A percentile compares a stretch with the other conserved stretches of the same genome.
These are phyloP conservation scores for Melolontha melolontha DNA, from an alignment of 2,888 invertebrate species.

Conservation along the genomic window DNA sequence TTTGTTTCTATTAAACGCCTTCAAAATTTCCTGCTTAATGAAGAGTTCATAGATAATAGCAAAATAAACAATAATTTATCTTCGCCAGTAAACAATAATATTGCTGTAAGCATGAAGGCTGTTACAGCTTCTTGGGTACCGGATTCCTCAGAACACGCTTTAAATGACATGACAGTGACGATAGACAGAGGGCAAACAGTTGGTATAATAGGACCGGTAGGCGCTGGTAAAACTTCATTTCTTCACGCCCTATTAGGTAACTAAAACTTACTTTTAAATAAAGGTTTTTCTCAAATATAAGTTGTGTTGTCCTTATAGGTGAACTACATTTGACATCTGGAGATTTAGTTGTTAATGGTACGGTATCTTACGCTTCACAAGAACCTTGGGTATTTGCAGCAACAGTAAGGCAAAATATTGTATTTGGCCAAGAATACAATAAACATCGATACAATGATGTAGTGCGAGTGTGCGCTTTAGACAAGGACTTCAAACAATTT, in stretches of 20 bases:
- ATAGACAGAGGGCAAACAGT: constrained; percentile 64
- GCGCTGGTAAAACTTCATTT: constrained; percentile 75
- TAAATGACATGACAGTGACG: constrained; percentile 57
- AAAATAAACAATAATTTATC: constrained; percentile 54
- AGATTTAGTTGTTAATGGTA: constrained; percentile 73
- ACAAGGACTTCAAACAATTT: constrained; percentile 80
- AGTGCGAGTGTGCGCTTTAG: constrained; percentile 75
- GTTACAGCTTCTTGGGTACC: constrained; percentile 62
- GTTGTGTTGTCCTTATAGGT: constrained; percentile 55
- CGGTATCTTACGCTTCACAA: constrained; percentile 81
- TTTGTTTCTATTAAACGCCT: constrained; percentile 65
- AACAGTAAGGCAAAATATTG: constrained; percentile 85
- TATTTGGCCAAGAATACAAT: constrained; percentile 80
- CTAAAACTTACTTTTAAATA: constrained; percentile 61
- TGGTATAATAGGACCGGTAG: constrained; percentile 70
- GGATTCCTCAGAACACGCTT: constrained; percentile 56
- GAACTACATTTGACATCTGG: constrained; percentile 74
- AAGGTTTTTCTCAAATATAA: background rate
- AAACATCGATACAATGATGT: constrained; percentile 71
- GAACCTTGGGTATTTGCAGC: constrained; percentile 88
- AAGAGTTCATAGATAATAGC: constrained; percentile 56
- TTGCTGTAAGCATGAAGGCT: constrained; percentile 56
- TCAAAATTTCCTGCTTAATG: constrained; percentile 61
- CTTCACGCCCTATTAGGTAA: constrained; percentile 81
- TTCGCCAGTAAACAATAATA: constrained; percentile 49